A percentile compares a stretch with the other conserved stretches of the same genome.
Evolutionary conservation across 2,888 invertebrate species (phyloP).

Genomic region (Troides helena): DNA sequence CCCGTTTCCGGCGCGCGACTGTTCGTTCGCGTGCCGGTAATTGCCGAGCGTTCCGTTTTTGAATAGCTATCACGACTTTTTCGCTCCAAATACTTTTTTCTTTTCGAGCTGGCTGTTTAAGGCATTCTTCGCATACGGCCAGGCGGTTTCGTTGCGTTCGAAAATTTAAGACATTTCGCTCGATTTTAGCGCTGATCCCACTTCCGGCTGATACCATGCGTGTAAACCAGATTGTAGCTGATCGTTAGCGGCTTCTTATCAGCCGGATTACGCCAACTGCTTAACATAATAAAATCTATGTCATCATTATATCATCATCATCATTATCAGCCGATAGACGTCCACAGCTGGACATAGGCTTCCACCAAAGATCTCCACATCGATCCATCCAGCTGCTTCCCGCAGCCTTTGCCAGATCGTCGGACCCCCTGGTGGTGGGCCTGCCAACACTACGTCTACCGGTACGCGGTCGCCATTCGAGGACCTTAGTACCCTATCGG

Average conservation of each 20-base stretch:
- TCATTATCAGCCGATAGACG: too few species aligned
- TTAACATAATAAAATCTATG: too few species aligned
- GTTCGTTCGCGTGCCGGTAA: constrained; percentile 78
- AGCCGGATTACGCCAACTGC: too few species aligned
- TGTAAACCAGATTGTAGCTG: not conserved
- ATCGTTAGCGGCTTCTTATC: not conserved
- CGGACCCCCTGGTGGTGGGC: too few species aligned
- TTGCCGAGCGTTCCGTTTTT: constrained; percentile 75
- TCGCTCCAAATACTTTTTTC: constrained; percentile 74
- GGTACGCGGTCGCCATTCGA: too few species aligned
- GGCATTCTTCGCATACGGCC: constrained; percentile 74
- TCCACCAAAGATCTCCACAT: too few species aligned
- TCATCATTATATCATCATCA: too few species aligned
- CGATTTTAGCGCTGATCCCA: constrained; percentile 20
- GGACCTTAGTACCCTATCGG: too few species aligned
- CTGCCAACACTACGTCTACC: too few species aligned
- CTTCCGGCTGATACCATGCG: constrained; percentile 10
- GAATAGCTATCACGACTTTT: constrained; percentile 79
- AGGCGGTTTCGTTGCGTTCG: constrained; percentile 64
- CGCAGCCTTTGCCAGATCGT: too few species aligned
- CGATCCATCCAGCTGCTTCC: too few species aligned
- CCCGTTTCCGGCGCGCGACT: constrained; percentile 69
- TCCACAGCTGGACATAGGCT: too few species aligned
- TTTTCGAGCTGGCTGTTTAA: constrained; percentile 49
- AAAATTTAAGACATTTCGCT: constrained; percentile 68